Percentiles rank a stretch among this genome's conserved stretches.
Evolutionary conservation across 2,888 invertebrate genomes (phyloP).

Genomic region (Frankliniella intonsa): DNA sequence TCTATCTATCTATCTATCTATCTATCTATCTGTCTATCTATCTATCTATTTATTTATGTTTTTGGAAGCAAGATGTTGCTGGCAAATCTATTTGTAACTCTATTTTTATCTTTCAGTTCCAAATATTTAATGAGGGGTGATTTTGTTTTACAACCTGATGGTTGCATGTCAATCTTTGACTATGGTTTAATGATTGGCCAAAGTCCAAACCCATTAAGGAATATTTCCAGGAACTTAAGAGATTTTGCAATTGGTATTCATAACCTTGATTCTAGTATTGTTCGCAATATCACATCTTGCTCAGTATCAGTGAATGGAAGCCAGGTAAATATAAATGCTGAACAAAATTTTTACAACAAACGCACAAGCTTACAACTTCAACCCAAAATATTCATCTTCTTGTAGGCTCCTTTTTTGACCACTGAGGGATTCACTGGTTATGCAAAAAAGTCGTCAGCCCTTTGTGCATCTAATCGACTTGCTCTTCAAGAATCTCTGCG

Average conservation of each 20-base stretch:
- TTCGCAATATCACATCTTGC: neutral
- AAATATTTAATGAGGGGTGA: slow-evolving; percentile 1
- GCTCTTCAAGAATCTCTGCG: slow-evolving; percentile 1
- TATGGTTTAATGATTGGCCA: neutral
- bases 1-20: too few relatives aligned
- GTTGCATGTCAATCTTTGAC: neutral
- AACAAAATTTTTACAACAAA: neutral
- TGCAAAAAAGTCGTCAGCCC: slow-evolving; percentile 6
- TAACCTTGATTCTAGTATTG: neutral
- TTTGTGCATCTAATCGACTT: neutral
- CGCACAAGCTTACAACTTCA: too few relatives aligned
- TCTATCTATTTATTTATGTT: neutral
- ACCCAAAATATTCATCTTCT: neutral
- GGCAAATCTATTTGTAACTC: neutral
- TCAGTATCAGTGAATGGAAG: neutral
- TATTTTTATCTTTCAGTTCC: neutral
- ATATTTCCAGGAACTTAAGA: neutral
- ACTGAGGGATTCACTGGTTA: neutral
- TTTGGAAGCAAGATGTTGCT: too few relatives aligned
- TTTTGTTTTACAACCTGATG: neutral
- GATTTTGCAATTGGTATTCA: neutral
- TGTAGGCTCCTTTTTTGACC: neutral
- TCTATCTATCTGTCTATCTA: too few relatives aligned
- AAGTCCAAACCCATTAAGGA: neutral
- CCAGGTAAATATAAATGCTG: neutral